Percentiles rank a stretch among this genome's conserved stretches.
Evolutionary conservation across 2,797 vertebrate genomes (phyloP).

Genomic region (Acanthornis magna): DNA sequence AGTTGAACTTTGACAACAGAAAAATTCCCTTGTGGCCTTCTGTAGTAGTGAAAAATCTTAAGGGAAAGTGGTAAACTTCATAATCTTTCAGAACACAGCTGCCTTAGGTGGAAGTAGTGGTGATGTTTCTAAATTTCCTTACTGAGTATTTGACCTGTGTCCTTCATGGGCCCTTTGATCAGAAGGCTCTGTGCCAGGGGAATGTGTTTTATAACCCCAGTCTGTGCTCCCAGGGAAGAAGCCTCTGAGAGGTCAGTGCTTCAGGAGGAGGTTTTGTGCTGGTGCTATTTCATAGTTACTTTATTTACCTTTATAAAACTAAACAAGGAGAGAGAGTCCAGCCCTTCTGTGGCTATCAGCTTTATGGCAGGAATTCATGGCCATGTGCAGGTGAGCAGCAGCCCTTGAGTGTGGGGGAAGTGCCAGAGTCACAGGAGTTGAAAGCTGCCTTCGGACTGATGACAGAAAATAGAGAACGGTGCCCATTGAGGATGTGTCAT

Average conservation of each 20-base stretch:
- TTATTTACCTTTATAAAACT: background rate
- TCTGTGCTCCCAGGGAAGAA: background rate
- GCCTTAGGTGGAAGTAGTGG: background rate
- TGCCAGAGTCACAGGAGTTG: background rate
- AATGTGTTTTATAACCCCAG: background rate
- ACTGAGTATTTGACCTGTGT: background rate
- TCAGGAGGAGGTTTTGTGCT: background rate
- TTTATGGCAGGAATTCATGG: background rate
- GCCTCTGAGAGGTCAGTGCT: background rate
- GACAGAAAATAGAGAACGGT: background rate
- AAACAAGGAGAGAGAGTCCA: background rate
- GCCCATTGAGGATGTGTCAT: background rate
- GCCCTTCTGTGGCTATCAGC: background rate
- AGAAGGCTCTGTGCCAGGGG: background rate
- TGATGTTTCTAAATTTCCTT: background rate
- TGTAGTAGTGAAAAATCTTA: background rate
- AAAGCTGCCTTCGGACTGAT: background rate
- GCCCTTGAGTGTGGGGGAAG: too few species aligned
- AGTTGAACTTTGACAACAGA: background rate
- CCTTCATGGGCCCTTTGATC: background rate
- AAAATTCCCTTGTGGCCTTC: background rate
- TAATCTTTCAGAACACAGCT: background rate
- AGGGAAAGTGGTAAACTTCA: background rate
- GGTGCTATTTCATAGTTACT: background rate
- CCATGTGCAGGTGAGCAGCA: background rate